These are phyloP conservation scores for Tokudaia tokunoshimensis DNA, from an alignment of 2,797 vertebrate genomes.

Conservation along the genomic window DNA sequence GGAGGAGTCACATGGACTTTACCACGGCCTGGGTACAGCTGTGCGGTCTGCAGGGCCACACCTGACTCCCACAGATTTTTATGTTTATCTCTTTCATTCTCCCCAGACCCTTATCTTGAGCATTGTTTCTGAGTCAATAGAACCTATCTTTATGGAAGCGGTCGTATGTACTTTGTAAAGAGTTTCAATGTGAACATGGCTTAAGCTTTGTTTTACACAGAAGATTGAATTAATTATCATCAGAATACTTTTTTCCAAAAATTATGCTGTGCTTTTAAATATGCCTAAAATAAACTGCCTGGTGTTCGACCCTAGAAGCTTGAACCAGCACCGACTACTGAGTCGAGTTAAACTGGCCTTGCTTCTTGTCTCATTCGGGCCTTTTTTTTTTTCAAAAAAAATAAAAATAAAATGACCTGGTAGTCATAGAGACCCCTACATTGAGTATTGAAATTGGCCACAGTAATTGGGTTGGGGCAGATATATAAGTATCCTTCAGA, in stretches of 20 bases:
- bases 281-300: background rate
- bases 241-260: background rate
- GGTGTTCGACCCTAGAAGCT: background rate
- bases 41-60: background rate
- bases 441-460: background rate
- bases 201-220: background rate
- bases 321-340: background rate
- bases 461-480: background rate
- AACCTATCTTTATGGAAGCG: background rate
- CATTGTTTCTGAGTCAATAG: background rate
- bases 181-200: background rate
- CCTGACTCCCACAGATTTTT: background rate
- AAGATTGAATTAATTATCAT: background rate
- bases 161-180: background rate
- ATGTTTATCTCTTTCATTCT: background rate
- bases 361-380: background rate
- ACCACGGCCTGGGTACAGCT: background rate
- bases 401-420: background rate
- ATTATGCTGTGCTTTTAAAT: background rate
- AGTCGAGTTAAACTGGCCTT: background rate
- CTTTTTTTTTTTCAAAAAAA: too few relatives aligned
- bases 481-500: background rate
- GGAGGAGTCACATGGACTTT: background rate
- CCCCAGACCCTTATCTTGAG: background rate
- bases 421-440: background rate